Evolutionary conservation across 2,113 vertebrate species (phyloP).

Genomic region (Plecturocebus donacophilus): DNA sequence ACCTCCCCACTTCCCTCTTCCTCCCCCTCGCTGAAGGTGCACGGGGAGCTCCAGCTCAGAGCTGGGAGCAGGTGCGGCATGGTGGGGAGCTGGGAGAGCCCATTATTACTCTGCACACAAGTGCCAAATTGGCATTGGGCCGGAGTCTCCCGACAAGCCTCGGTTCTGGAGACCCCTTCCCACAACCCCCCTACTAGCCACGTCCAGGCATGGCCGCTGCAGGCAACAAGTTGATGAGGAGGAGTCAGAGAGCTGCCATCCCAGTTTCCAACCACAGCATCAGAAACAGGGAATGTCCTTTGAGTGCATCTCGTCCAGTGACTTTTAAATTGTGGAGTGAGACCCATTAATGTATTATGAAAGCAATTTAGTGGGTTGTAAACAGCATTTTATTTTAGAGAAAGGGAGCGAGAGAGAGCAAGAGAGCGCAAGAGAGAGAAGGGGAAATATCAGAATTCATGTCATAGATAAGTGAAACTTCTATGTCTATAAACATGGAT

Average conservation of each 20-base stretch:
- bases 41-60: not conserved
- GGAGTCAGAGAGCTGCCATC: not conserved
- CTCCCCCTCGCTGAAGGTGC: not conserved
- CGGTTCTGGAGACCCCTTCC: not conserved
- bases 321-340: conserved; percentile 7
- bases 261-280: not conserved
- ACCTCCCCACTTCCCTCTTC: not conserved
- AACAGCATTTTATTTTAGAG: not conserved
- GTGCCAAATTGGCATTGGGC: conserved; percentile 67
- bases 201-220: not conserved
- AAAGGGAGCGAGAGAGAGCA: not conserved
- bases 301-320: not conserved
- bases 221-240: not conserved
- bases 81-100: conserved; percentile 46
- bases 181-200: not conserved
- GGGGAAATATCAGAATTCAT: not conserved
- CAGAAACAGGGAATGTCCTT: not conserved
- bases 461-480: not conserved
- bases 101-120: conserved; percentile 53
- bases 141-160: not conserved
- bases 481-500: not conserved
- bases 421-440: not conserved
- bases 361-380: not conserved
- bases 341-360: conserved; percentile 16
- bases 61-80: conserved; percentile 74